Conservation (phyloP, 2,113 vertebrate genomes). For the Lophius piscatorius region DNA sequence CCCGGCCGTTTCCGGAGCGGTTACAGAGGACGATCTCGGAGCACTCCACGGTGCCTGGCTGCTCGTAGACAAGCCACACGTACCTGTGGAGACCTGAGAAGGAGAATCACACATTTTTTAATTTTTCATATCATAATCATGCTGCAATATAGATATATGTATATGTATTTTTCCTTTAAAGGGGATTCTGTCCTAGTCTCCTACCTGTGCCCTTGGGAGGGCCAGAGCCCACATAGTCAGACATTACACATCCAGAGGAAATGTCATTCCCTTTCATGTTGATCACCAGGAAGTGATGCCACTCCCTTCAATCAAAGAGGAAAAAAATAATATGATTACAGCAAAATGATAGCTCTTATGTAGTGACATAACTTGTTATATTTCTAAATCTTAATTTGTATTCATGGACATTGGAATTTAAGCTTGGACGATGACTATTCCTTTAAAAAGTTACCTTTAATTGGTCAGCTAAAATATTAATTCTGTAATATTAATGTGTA, state of each 20-base stretch:
- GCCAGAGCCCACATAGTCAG: slow-evolving; percentile 91
- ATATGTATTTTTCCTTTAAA: too few species aligned
- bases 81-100: slow-evolving; percentile 91
- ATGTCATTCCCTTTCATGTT: slow-evolving; percentile 96
- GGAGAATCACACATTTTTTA: too few species aligned
- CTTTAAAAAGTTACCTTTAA: too few species aligned
- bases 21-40: slow-evolving; percentile 85
- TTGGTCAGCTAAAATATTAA: background rate
- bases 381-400: too few species aligned
- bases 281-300: slow-evolving; percentile 94
- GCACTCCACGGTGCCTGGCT: slow-evolving; percentile 82
- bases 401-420: too few species aligned
- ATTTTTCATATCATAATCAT: too few species aligned
- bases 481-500: too few species aligned
- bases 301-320: slow-evolving; percentile 81
- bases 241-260: slow-evolving; percentile 85
- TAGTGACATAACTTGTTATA: too few species aligned
- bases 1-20: slow-evolving; percentile 87
- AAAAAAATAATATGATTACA: background rate
- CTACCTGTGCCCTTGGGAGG: slow-evolving; percentile 92
- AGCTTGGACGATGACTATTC: too few species aligned
- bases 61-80: slow-evolving; percentile 95
- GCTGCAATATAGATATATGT: too few species aligned
- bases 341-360: too few species aligned
- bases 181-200: slow-evolving; percentile 12